Evolutionary conservation across 2,113 vertebrate genomes (phyloP).

Genomic region (Chloropsis cyanopogon): DNA sequence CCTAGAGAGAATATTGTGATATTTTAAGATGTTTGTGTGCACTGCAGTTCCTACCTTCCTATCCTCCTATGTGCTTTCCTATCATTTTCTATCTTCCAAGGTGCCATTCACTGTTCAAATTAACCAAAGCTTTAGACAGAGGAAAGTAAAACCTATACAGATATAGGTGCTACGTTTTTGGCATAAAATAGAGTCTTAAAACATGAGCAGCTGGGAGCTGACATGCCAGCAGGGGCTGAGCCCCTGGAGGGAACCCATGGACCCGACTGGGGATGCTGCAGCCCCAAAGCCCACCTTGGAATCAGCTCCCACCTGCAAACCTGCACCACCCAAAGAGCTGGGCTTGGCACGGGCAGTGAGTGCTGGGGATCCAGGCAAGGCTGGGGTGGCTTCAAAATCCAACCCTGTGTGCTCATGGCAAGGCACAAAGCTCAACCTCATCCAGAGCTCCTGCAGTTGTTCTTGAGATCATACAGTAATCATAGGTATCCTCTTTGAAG

Average conservation of each 20-base stretch:
- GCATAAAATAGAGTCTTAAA: not conserved
- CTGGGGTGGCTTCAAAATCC: not conserved
- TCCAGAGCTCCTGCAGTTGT: not conserved
- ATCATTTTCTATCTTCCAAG: not conserved
- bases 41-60: not conserved
- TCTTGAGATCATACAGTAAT: not conserved
- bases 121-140: not conserved
- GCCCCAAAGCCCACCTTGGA: not conserved
- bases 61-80: not conserved
- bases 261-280: not conserved
- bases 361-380: not conserved
- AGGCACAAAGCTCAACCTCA: not conserved
- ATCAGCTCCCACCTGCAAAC: not conserved
- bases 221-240: not conserved
- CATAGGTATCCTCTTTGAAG: slow-evolving; percentile 1
- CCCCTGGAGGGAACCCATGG: not conserved
- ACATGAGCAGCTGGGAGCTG: not conserved
- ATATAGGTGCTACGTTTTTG: fast-evolving
- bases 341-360: fast-evolving
- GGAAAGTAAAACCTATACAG: not conserved
- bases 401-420: fast-evolving
- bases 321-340: not conserved
- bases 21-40: not conserved
- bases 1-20: not conserved
- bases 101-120: not conserved